A percentile compares a stretch with the other conserved stretches of the same genome.
Evolutionary conservation across 2,888 invertebrate species (phyloP).

Genomic region (Meta bourneti): DNA sequence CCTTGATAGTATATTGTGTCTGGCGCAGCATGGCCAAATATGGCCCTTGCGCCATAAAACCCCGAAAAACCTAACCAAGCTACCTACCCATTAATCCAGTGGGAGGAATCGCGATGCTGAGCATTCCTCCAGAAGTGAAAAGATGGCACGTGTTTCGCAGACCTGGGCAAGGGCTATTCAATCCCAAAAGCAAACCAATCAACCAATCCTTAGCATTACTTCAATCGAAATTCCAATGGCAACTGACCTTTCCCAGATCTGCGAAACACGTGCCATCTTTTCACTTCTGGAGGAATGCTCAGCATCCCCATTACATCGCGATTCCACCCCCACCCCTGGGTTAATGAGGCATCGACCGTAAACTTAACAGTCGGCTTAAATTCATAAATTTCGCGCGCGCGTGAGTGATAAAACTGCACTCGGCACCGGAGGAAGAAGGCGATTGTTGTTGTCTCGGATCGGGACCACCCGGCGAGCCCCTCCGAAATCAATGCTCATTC

Average conservation of each 20-base stretch:
- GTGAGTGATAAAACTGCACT: constrained; percentile 4
- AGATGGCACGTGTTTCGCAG: neutral
- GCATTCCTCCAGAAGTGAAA: neutral
- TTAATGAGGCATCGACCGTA: constrained; percentile 3
- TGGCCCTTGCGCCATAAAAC: no score
- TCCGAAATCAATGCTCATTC: neutral
- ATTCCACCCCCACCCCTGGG: neutral
- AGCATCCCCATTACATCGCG: no score
- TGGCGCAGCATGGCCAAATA: no score
- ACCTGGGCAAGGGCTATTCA: neutral
- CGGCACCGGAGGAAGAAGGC: neutral
- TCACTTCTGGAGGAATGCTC: neutral
- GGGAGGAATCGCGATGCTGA: neutral
- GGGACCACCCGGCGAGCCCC: constrained; percentile 33
- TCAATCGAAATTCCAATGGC: neutral
- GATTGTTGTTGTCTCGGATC: constrained; percentile 26
- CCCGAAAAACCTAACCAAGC: no score
- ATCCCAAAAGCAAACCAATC: no score
- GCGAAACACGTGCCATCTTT: neutral
- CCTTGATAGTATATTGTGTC: no score
- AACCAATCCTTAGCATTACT: no score
- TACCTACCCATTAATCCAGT: neutral
- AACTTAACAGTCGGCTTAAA: constrained; percentile 33
- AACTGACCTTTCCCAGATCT: neutral
- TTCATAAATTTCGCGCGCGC: constrained; percentile 38